Conservation (phyloP, 2,888 invertebrate species). For the Ophioninae sp. region DNA sequence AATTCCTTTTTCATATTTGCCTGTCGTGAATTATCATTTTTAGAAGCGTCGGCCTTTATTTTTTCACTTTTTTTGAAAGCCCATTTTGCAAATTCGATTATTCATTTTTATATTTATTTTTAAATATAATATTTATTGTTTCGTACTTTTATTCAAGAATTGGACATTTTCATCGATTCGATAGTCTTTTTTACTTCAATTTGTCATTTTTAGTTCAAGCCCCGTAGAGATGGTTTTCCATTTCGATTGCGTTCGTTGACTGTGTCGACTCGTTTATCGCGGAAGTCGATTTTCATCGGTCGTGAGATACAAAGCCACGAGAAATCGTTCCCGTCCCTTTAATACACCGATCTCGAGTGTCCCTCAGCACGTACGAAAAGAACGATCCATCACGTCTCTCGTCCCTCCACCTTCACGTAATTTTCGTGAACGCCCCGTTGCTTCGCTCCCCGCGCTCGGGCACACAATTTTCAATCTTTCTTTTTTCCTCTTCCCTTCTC, state of each 20-base stretch:
- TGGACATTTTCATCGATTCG: too few species aligned
- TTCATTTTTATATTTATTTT: too few species aligned
- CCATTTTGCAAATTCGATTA: not conserved
- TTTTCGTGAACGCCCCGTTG: conserved; percentile 60
- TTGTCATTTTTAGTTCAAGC: not conserved
- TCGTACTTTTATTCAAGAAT: too few species aligned
- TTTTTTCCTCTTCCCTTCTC: conserved; percentile 52
- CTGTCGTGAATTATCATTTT: not conserved
- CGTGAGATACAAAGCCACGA: conserved; percentile 31
- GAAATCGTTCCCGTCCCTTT: conserved; percentile 26
- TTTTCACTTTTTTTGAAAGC: not conserved
- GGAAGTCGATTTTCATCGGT: conserved; percentile 42
- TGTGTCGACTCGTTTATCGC: conserved; percentile 24
- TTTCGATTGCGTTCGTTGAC: not conserved
- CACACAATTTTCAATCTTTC: conserved; percentile 58
- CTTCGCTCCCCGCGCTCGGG: conserved; percentile 45
- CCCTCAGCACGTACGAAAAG: conserved; percentile 46
- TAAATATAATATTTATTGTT: too few species aligned
- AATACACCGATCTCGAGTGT: conserved; percentile 41
- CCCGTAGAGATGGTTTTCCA: not conserved
- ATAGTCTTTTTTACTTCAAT: not conserved
- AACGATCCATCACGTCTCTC: conserved; percentile 59
- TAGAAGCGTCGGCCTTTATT: not conserved
- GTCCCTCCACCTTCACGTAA: conserved; percentile 43
- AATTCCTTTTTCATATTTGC: conserved; percentile 8